Evolutionary conservation across 2,888 invertebrate species (phyloP).

Genomic region (Eurytoma californica): DNA sequence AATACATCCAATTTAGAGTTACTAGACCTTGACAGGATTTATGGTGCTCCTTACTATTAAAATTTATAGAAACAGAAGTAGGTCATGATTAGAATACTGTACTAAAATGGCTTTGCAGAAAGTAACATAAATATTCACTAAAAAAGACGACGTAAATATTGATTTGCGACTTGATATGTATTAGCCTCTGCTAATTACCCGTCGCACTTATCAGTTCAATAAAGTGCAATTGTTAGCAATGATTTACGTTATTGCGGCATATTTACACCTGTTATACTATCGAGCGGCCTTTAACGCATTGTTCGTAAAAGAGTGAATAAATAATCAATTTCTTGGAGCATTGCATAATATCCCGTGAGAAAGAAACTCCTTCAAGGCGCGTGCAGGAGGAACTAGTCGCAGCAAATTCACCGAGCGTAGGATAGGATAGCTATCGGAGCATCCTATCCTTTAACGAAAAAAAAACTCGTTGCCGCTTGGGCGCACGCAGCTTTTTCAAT

Average conservation of each 20-base stretch:
- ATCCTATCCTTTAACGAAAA: background rate
- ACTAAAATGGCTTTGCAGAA: no score
- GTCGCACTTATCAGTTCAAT: constrained; percentile 19
- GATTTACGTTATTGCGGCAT: background rate
- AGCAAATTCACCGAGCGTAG: no score
- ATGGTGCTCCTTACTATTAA: background rate
- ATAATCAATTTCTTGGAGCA: no score
- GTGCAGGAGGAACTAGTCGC: background rate
- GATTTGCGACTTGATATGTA: background rate
- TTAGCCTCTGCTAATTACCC: background rate
- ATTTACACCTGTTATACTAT: background rate
- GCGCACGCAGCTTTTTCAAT: constrained; percentile 14
- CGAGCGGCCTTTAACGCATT: constrained; percentile 3
- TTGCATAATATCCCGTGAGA: constrained; percentile 4
- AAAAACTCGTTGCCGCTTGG: constrained; percentile 7
- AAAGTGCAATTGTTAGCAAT: constrained; percentile 21
- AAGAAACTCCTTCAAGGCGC: background rate
- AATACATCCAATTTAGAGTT: background rate
- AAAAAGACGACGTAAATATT: no score
- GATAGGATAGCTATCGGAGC: no score
- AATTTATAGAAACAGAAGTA: background rate
- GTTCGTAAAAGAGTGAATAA: background rate
- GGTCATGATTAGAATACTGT: no score
- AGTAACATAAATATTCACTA: no score
- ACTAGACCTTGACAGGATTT: background rate